Evolutionary conservation across 2,797 vertebrate species (phyloP), one percentile per base, ranked within the genome.

Genomic region (Myotis findleyi): DNA sequence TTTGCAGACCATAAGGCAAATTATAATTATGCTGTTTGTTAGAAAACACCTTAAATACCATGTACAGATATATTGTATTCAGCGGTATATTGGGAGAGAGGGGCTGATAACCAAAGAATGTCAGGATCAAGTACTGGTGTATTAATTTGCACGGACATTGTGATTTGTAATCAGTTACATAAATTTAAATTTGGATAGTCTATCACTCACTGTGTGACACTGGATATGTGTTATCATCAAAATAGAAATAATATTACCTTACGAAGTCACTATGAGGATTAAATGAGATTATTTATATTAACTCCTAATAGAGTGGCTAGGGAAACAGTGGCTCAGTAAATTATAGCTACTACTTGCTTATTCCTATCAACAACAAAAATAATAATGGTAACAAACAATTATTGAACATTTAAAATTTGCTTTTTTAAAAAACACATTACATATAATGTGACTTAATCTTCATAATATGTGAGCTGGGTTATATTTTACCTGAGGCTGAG

Each of bases 231-330:
- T 83, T 95, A 38, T 81, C 77, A 12, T 55, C 47, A 93, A 94
- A 95, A 64, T n/a, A 94, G 71, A 89, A 94, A 51, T 85, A 81
- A 41, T 71, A 33, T 23, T 89, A 79, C 55, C 11, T 94, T 33
- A 49, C 44, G 7, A 91, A 87, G 23, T 87, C 13, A 59, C 73
- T 51, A 3, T 81, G 25, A 87, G 27, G 9, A 71, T 86, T 92
- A 82, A 94, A 83, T 93, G n/a, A 64, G 27, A 66, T 86, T 86
- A 62, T 87, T 64, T 95, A 53, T 91, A 21, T 73, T 75, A 93
- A 68, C 20, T 41, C 49, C 2, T 82, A 64, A 38, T 49, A 11
- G 23, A 80, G 51, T 91, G 41, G 21, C 38, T 44, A 57, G 27
- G 18, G 38, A 62, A 68, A 86, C 41, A 80, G 64, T 51, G 17